Base-by-base conservation (phyloP, 37 sponge, comb jelly and placozoan genomes). In the Halisarca cf. caerulea region DNA sequence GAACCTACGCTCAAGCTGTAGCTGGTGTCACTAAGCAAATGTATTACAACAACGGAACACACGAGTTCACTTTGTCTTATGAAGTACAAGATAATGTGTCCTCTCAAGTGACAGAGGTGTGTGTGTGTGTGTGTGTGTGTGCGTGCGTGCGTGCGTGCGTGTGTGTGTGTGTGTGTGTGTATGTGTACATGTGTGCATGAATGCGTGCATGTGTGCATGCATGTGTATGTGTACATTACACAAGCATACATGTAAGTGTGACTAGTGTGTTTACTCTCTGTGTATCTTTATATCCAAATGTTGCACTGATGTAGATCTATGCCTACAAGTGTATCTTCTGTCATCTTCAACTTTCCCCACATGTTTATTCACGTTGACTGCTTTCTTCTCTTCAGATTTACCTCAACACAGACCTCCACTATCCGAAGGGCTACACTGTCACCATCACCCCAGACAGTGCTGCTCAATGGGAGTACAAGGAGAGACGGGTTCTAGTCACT, bases 1-100 rank as follows among this genome's bases (percentile, higher is more conserved):
- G 95, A 41, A 95, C 92, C 27, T 95, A 95, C 79, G 92, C 95
- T 7, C 90, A 85, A 43, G 85, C 84, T 25, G 92, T 95, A 38
- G 90, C 95, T 32, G 95, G 95, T 0, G 74, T 84, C 7, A 80
- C 88, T 24, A 42, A 28, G 42, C 39, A 69, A 43, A 91, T 95
- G 89, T 38, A 35, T 27, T 95, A 82, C 80, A 75, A 89, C 51
- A 34, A 78, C 6, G 44, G 33, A 3, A 90, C 88, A 4, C 80
- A 80, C 28, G 80, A 84, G 35, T 95, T 95, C 70, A 61, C 55
- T 61, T 83, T 95, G 14, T 23, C 33, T 23, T 95, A 95, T 39
- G 21, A 34, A 7, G 60, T 54, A 37, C 40, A 78, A 21, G 21
- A 59, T 0, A 15, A 3, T 1, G 89, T 89, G 44, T 71, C 83